Conservation (phyloP, 2,113 vertebrate genomes). For the Phycodurus eques region DNA sequence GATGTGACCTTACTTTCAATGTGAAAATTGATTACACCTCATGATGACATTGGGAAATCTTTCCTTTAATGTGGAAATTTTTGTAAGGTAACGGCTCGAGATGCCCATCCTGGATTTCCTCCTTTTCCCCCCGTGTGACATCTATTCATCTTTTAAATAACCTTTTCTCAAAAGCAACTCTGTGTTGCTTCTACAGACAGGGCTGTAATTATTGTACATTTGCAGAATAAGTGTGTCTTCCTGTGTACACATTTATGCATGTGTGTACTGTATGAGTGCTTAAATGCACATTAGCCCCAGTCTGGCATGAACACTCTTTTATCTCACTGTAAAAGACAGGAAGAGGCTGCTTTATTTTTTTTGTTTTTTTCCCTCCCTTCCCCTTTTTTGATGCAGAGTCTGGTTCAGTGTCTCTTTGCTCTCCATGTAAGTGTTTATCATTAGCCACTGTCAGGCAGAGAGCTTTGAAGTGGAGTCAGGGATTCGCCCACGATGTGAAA, state of each 20-base stretch:
- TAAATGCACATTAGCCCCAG: slow-evolving; percentile 66
- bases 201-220: slow-evolving; percentile 68
- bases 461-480: slow-evolving; percentile 69
- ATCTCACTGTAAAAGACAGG: slow-evolving; percentile 49
- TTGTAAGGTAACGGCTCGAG: background rate
- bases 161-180: slow-evolving; percentile 61
- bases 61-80: background rate
- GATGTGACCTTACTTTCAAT: slow-evolving; percentile 1
- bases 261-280: slow-evolving; percentile 54
- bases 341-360: slow-evolving; percentile 40
- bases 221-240: slow-evolving; percentile 67
- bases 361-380: background rate
- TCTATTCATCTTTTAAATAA: slow-evolving; percentile 62
- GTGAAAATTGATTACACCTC: background rate
- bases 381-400: slow-evolving; percentile 49
- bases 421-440: slow-evolving; percentile 68
- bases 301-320: slow-evolving; percentile 53
- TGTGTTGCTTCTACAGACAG: slow-evolving; percentile 52
- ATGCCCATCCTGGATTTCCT: slow-evolving; percentile 7
- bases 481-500: slow-evolving; percentile 42
- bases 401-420: slow-evolving; percentile 63
- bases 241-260: slow-evolving; percentile 59
- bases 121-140: slow-evolving; percentile 52
- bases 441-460: slow-evolving; percentile 62
- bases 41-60: background rate